Evolutionary conservation across 2,888 invertebrate genomes (phyloP).

Genomic region (Lithophane socia): DNA sequence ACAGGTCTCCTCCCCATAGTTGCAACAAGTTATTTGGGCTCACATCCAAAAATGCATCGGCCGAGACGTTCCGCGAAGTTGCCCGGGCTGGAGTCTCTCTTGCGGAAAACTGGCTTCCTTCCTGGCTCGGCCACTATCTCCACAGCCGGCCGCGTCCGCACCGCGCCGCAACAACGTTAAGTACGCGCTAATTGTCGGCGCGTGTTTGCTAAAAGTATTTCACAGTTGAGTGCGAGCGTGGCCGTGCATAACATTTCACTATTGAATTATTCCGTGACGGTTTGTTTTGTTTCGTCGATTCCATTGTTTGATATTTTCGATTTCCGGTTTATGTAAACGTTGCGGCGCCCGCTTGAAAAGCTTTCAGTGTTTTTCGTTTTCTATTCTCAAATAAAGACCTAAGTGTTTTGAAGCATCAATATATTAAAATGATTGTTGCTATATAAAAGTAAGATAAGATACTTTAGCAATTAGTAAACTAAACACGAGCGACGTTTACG

Average conservation of each 20-base stretch:
- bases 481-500: slow-evolving; percentile 69
- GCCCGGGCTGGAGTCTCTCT: slow-evolving; percentile 70
- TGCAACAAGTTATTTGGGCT: slow-evolving; percentile 90
- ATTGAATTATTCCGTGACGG: slow-evolving; percentile 70
- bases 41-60: slow-evolving; percentile 90
- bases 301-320: slow-evolving; percentile 67
- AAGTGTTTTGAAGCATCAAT: slow-evolving; percentile 28
- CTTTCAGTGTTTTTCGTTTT: slow-evolving; percentile 42
- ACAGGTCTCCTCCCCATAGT: slow-evolving; percentile 84
- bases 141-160: slow-evolving; percentile 30
- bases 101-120: slow-evolving; percentile 79
- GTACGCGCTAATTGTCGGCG: slow-evolving; percentile 63
- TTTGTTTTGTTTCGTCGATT: slow-evolving; percentile 63
- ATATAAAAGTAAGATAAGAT: slow-evolving; percentile 63
- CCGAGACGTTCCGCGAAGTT: slow-evolving; percentile 81
- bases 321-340: slow-evolving; percentile 48
- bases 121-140: slow-evolving; percentile 71
- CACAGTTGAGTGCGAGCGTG: slow-evolving; percentile 67
- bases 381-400: slow-evolving; percentile 25
- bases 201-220: slow-evolving; percentile 64
- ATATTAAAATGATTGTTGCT: slow-evolving; percentile 54
- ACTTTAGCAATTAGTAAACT: slow-evolving; percentile 66
- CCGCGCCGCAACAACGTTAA: slow-evolving; percentile 35
- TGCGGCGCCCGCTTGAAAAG: slow-evolving; percentile 37
- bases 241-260: slow-evolving; percentile 69